These are phyloP conservation scores for Drosophila hamatofila DNA, from an alignment of 2,888 invertebrate species.

Conservation along the genomic window DNA sequence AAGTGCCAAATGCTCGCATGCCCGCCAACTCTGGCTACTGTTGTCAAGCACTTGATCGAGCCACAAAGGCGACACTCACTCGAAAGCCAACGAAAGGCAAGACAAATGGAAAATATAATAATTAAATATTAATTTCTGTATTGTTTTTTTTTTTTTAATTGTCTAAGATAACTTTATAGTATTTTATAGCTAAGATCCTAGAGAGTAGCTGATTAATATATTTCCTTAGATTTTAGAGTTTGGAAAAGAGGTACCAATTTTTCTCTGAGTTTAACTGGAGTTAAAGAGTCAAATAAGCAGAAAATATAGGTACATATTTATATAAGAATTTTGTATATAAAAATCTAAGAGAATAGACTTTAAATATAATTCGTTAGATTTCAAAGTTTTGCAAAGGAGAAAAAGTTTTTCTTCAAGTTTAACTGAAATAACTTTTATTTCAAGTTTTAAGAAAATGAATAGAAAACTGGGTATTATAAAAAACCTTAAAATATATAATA, in stretches of 20 bases:
- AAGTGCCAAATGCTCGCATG: conserved; percentile 50
- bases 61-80: neutral
- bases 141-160: neutral
- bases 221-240: neutral
- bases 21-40: conserved; percentile 33
- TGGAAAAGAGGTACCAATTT: neutral
- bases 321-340: no score
- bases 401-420: no score
- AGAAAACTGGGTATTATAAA: no score
- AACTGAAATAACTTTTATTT: no score
- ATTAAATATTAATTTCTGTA: neutral
- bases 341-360: no score
- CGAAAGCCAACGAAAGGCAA: neutral
- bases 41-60: conserved; percentile 26
- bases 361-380: no score
- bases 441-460: no score
- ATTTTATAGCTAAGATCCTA: neutral
- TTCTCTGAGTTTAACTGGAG: neutral
- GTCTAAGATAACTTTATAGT: neutral
- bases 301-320: no score
- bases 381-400: no score
- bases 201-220: neutral
- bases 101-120: neutral
- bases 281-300: no score
- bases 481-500: neutral